A percentile compares a stretch with the other conserved stretches of the same genome.
Conservation (phyloP, 1,140 invertebrate species). For the Ceratina japonica region DNA sequence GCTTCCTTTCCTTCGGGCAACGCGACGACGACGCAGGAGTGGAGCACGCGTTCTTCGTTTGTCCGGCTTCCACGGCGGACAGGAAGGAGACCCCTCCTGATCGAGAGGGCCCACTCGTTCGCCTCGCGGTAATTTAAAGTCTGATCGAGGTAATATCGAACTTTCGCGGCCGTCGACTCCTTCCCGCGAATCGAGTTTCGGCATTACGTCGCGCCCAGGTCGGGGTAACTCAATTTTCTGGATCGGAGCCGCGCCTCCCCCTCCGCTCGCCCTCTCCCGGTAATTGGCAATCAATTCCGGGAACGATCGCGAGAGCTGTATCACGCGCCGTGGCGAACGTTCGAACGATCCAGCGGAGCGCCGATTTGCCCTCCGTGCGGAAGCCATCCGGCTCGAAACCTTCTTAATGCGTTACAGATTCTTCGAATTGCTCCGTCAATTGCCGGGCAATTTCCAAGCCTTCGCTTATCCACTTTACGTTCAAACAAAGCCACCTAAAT, state of each 20-base stretch:
- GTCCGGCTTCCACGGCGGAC: neutral
- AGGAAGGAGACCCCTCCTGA: neutral
- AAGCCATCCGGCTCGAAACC: too few relatives aligned
- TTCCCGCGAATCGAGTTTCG: constrained; percentile 29
- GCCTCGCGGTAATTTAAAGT: constrained; percentile 28
- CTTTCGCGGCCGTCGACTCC: constrained; percentile 35
- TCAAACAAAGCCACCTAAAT: too few relatives aligned
- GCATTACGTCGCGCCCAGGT: constrained; percentile 39
- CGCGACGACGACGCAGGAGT: neutral
- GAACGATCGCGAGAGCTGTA: constrained; percentile 30
- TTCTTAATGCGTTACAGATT: too few relatives aligned
- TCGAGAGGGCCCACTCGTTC: neutral
- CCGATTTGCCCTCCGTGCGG: too few relatives aligned
- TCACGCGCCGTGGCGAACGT: constrained; percentile 37
- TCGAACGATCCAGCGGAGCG: neutral
- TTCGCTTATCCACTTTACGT: too few relatives aligned
- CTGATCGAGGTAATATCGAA: constrained; percentile 54
- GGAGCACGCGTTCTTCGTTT: neutral
- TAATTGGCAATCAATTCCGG: constrained; percentile 64
- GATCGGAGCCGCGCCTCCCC: constrained; percentile 53
- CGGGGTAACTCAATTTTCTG: constrained; percentile 60
- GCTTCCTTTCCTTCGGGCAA: neutral
- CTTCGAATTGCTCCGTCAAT: too few relatives aligned
- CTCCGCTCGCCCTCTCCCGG: constrained; percentile 21
- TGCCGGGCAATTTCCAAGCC: too few relatives aligned